Base-by-base conservation (phyloP, 1,140 invertebrate genomes). In the Hetaerina americana region DNA sequence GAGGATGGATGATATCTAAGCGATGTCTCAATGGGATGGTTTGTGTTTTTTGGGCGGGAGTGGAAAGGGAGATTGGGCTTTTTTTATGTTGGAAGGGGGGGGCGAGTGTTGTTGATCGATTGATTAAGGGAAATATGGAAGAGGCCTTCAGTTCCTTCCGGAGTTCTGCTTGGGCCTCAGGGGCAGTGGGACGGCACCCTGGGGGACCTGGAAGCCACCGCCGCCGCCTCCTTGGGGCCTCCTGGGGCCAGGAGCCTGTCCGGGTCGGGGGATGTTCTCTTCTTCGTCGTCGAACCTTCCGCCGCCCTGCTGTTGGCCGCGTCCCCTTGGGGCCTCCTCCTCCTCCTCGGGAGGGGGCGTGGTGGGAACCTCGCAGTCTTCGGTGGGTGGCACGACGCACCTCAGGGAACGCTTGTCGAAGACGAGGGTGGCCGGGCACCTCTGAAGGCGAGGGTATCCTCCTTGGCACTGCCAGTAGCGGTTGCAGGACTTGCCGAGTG, bases 381-480 rank as follows among this genome's bases (percentile, higher is more conserved):
- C 92, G 27, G 93, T 94, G 1, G 92, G 92, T 5, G 92, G 92
- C 0, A 93, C 91, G 0, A 94, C 92, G 80, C 94, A 96, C 72
- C 92, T 84, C 71, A 93, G 80, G 0, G 91, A 90, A 69, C 89
- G 84, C 74, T 91, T 87, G 82, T 95, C 93, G 81, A 96, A 95
- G 0, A 95, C 93, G 73, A 96, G 80, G 88, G 93, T 94, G 27
- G 93, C 93, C 0, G 93, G 92, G 79, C 93, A 95, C 66, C 93
- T 84, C 78, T 95, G 92, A 0, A 96, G 86, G 74, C 93, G 88
- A 24, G 93, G 93, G 79, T 96, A 96, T 2, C 93, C 94, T 28
- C 93, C 93, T 79, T 95, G 93, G 77, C 93, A 96, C 76, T 94
- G 90, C 93, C 94, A 96, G 81, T 95, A 96, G 26, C 93, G 85